Conservation (phyloP, 2,113 vertebrate species). For the Acanthochromis polyacanthus region DNA sequence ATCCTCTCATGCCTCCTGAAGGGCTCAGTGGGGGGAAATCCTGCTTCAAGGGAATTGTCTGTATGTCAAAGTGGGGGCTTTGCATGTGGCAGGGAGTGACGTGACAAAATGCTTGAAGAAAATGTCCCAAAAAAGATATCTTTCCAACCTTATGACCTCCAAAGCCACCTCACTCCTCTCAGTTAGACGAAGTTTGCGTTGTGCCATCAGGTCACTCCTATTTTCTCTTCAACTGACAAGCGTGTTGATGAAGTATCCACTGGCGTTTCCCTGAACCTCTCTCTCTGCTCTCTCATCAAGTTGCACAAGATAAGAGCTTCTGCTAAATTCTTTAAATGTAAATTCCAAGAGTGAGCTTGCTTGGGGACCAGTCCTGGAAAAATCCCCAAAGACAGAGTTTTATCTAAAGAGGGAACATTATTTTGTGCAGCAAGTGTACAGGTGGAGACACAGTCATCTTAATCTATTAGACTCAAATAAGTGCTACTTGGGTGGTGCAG, state of each 20-base stretch:
- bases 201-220: neutral
- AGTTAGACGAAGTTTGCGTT: constrained; percentile 18
- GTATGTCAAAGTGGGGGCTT: constrained; percentile 14
- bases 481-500: no score
- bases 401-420: constrained; percentile 38
- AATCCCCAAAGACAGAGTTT: constrained; percentile 19
- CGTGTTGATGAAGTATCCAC: constrained; percentile 24
- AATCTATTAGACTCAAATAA: no score
- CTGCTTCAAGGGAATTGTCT: constrained; percentile 30
- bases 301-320: constrained; percentile 35
- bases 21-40: constrained; percentile 36
- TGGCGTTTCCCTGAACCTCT: constrained; percentile 24
- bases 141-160: constrained; percentile 6
- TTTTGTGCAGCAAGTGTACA: neutral
- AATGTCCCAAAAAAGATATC: constrained; percentile 2
- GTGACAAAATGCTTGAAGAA: constrained; percentile 13
- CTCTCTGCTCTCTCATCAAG: constrained; percentile 6
- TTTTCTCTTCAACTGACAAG: constrained; percentile 17
- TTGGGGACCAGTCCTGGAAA: constrained; percentile 36
- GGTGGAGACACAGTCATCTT: no score
- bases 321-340: constrained; percentile 44
- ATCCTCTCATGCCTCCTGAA: constrained; percentile 24
- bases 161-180: constrained; percentile 7
- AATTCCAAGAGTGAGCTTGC: constrained; percentile 30
- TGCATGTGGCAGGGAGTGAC: neutral